A percentile compares a stretch with the other conserved stretches of the same genome.
These are phyloP conservation scores for Aphrophora alni DNA, from an alignment of 2,888 invertebrate genomes.

Conservation along the genomic window DNA sequence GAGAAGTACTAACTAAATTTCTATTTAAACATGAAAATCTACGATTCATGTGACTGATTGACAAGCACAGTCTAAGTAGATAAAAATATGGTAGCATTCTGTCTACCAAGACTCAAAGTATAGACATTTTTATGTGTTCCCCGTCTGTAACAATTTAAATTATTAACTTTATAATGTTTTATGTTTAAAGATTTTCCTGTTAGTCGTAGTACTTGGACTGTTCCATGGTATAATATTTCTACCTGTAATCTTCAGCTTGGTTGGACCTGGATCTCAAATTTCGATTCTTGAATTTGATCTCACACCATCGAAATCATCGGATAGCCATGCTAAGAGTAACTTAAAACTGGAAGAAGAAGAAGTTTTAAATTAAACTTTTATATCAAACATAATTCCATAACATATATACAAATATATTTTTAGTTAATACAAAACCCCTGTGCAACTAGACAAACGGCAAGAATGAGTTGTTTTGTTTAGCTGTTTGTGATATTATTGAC, in stretches of 20 bases:
- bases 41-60: too few species aligned
- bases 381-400: background rate
- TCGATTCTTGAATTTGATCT: background rate
- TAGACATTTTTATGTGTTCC: too few species aligned
- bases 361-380: background rate
- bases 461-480: background rate
- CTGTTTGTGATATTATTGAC: background rate
- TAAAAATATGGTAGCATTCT: too few species aligned
- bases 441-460: background rate
- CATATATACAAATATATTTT: background rate
- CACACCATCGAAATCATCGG: background rate
- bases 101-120: too few species aligned
- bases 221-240: conserved; percentile 78
- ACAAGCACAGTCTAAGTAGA: too few species aligned
- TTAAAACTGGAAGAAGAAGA: background rate
- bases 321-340: background rate
- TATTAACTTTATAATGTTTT: too few species aligned
- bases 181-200: conserved; percentile 71
- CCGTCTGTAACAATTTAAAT: too few species aligned
- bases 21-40: too few species aligned
- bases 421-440: background rate
- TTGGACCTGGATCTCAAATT: conserved; percentile 64
- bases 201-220: conserved; percentile 78
- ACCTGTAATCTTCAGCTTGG: conserved; percentile 74
- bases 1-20: too few species aligned